These are phyloP conservation scores for Catharus fuscescens DNA, from an alignment of 2,113 vertebrate genomes.

Conservation along the genomic window DNA sequence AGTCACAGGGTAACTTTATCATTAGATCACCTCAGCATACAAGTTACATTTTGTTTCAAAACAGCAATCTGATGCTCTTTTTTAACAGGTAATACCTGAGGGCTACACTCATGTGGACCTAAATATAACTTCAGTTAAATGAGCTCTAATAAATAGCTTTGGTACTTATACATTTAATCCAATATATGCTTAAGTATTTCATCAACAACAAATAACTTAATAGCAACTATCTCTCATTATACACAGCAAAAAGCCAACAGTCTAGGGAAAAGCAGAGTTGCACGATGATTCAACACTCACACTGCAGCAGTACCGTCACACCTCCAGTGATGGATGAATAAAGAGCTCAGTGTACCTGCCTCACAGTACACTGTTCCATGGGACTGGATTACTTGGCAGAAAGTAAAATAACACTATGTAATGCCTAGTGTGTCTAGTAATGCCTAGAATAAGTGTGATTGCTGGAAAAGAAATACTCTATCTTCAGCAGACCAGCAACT, in stretches of 20 bases:
- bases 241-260: background rate
- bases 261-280: background rate
- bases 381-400: background rate
- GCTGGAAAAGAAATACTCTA: background rate
- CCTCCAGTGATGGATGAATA: background rate
- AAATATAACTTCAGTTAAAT: background rate
- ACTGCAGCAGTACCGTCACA: background rate
- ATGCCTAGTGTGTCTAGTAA: background rate
- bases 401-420: background rate
- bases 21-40: fast-evolving
- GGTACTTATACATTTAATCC: background rate
- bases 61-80: background rate
- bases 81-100: background rate
- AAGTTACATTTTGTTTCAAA: background rate
- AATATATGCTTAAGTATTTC: background rate
- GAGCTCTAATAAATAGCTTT: background rate
- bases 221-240: background rate
- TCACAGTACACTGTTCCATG: background rate
- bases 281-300: background rate
- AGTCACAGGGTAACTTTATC: background rate
- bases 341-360: background rate
- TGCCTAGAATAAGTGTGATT: background rate
- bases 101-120: background rate
- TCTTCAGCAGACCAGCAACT: background rate
- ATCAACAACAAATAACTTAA: background rate